Evolutionary conservation across 2,888 invertebrate genomes (phyloP), one percentile per base, ranked within the genome.

Genomic region (Cybosia mesomella): DNA sequence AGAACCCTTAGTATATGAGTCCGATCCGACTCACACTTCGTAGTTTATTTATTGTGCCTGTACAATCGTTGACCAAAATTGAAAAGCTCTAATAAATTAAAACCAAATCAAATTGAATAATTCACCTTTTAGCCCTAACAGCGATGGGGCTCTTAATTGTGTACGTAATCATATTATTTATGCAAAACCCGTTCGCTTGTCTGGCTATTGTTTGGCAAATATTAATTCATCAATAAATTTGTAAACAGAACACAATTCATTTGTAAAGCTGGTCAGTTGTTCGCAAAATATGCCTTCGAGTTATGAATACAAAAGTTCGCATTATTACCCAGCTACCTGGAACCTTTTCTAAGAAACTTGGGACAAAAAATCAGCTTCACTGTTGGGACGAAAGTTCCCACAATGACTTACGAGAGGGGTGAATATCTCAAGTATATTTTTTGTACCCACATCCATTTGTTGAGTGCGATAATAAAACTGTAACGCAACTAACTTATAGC

Each of bases 351-450:
- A 71, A 87, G 92, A 93, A 93, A 77, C 76, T 79, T 71, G 75
- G 75, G 70, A 85, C 85, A 89, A 92, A 92, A 93, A 91, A 87
- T 67, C 82, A 81, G 85, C 88, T 87, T 90, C 89, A 86, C 88
- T 84, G 85, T 89, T 88, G 85, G 87, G 87, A 89, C 82, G 84
- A 85, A 87, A 85, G 89, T 94, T 93, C 94, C 93, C 94, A 94
- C 92, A 95, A 91, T 89, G 85, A 81, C 83, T 81, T 84, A 78
- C 86, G 88, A 90, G 90, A 91, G 89, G 90, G 92, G 92, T 91
- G 85, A 84, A 87, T 89, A 87, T 91, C 88, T 94, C 90, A 90
- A 94, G 94, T 92, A 92, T 87, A 83, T 89, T 93, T 94, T 94
- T 94, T 94, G 89, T 92, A 88, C 87, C 83, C 80, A 82, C 76